Evolutionary conservation across 1,140 invertebrate genomes (phyloP).

Genomic region (Drosophila simulans): DNA sequence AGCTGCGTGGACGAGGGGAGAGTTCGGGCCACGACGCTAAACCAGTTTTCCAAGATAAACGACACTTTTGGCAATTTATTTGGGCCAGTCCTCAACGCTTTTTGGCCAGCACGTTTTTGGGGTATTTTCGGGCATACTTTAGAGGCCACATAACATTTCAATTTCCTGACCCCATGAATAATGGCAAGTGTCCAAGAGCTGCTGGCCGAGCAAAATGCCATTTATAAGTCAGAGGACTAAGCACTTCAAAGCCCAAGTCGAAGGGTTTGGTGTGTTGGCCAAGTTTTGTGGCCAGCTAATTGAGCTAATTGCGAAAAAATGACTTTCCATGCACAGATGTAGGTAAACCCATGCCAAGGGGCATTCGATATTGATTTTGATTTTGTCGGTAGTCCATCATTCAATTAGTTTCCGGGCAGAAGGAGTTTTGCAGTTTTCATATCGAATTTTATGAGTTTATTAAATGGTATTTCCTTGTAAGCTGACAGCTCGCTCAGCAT

Average conservation of each 20-base stretch:
- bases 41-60: slow-evolving; percentile 62
- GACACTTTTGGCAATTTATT: slow-evolving; percentile 73
- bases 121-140: slow-evolving; percentile 27
- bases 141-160: slow-evolving; percentile 48
- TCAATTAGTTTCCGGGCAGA: slow-evolving; percentile 42
- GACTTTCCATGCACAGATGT: background rate
- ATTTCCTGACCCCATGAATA: slow-evolving; percentile 57
- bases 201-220: slow-evolving; percentile 11
- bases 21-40: slow-evolving; percentile 1
- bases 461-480: slow-evolving; percentile 69
- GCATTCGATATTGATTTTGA: slow-evolving; percentile 8
- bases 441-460: slow-evolving; percentile 19
- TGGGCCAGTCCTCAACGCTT: slow-evolving; percentile 24
- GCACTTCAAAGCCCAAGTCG: background rate
- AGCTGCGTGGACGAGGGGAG: background rate
- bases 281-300: slow-evolving; percentile 57
- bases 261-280: slow-evolving; percentile 14
- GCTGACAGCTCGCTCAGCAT: slow-evolving; percentile 36
- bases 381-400: slow-evolving; percentile 11
- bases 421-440: background rate
- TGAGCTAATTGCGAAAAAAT: slow-evolving; percentile 60
- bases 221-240: slow-evolving; percentile 14
- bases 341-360: background rate
- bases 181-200: slow-evolving; percentile 50
- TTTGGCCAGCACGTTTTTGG: slow-evolving; percentile 33